Base-by-base conservation (phyloP, 2,797 vertebrate genomes). In the Periophthalmus magnuspinnatus region DNA sequence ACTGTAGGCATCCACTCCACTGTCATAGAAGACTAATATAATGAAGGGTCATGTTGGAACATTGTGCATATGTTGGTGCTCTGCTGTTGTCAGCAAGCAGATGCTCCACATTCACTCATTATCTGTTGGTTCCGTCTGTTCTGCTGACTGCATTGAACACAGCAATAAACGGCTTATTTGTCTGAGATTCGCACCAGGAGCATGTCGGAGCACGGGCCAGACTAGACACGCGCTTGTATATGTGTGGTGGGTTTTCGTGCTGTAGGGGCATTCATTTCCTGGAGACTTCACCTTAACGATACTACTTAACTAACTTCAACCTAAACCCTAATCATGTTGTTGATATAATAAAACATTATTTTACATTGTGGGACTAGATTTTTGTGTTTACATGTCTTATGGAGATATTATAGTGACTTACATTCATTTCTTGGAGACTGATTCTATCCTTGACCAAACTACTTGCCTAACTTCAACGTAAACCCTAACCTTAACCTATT, bases 151-250 rank as follows among this genome's bases (percentile, higher is more conserved):
- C 76, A 48, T 60, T 61, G 67, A 79, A 81, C 78, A 76, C 67
- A 75, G 57, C 48, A 55, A 66, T 76, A 82, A 86, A 88, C 73
- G 75, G 68, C 65, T 78, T 88, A 75, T 82, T 89, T 88, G 77
- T 82, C 68, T 75, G 38, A 68, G 67, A 34, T 33, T 50, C 16
- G 50, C 45, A 48, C 63, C 5, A 33, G 16, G 6, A 5, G 62
- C 62, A 65, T 47, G 68, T 67, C 63, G 66, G 63, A 65, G 17
- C 33, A 48, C 28, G 16, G 19, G 8, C 36, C 6, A 24, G 22
- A 50, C 41, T 5, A 50, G 22, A 63, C 41, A 10, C 1, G 0
- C 17, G 47, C 21, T 24, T 28, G 28, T 33, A 62, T 19, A n/a
- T 38, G 38, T 34, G 0, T 36, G 24, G 19, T 21, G 9, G 50